Conservation (phyloP, 2,888 invertebrate genomes). For the Craniophora ligustri region DNA sequence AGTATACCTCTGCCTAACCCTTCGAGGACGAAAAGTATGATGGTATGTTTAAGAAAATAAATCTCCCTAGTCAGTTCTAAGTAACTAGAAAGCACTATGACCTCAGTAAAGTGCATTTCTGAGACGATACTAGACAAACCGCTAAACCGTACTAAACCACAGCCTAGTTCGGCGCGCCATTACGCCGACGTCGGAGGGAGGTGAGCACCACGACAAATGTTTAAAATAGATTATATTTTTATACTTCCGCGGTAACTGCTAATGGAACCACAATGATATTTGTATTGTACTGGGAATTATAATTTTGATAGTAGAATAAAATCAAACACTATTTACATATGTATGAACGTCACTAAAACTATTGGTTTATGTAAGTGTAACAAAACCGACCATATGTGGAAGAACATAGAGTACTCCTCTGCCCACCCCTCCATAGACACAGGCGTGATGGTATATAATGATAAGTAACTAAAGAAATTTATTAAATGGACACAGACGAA, state of each 20-base stretch:
- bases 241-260: constrained; percentile 79
- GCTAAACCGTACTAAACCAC: constrained; percentile 66
- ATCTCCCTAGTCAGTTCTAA: neutral
- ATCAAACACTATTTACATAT: no score
- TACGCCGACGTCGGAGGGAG: constrained; percentile 60
- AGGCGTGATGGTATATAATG: no score
- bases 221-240: constrained; percentile 87
- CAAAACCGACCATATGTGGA: no score
- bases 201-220: constrained; percentile 78
- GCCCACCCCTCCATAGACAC: no score
- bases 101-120: constrained; percentile 21
- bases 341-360: no score
- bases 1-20: no score
- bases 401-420: no score
- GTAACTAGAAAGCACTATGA: constrained; percentile 46
- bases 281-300: constrained; percentile 53
- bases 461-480: no score
- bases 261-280: constrained; percentile 78
- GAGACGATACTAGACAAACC: constrained; percentile 59
- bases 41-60: neutral
- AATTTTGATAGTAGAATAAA: constrained; percentile 46
- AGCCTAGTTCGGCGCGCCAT: constrained; percentile 62
- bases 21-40: no score
- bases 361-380: no score
- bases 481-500: no score